Conservation (phyloP, 2,888 invertebrate genomes). For the Ernsta delagoae region DNA sequence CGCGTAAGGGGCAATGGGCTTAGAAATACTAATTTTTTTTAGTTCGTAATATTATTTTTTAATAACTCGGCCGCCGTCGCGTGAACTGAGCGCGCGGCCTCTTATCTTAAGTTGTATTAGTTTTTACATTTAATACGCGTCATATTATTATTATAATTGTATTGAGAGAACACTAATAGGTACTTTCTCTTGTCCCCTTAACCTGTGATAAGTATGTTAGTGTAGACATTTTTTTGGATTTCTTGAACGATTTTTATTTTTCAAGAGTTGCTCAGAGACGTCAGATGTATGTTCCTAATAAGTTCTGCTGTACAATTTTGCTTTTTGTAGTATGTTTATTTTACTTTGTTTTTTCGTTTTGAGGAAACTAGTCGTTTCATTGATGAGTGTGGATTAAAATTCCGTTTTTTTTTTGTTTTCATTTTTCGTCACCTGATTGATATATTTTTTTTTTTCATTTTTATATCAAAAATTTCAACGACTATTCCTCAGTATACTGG, state of each 20-base stretch:
- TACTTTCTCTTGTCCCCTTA: constrained; percentile 84
- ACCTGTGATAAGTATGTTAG: constrained; percentile 85
- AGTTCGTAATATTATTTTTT: constrained; percentile 58
- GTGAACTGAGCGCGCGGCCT: constrained; percentile 45
- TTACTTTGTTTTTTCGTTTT: constrained; percentile 54
- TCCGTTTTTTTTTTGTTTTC: constrained; percentile 56
- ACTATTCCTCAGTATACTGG: constrained; percentile 54
- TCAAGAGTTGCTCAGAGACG: constrained; percentile 77
- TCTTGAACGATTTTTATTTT: constrained; percentile 64
- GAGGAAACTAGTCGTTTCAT: constrained; percentile 73
- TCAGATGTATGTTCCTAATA: constrained; percentile 78
- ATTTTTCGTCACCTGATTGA: constrained; percentile 55
- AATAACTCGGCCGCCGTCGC: constrained; percentile 46
- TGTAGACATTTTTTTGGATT: constrained; percentile 67
- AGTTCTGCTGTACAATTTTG: constrained; percentile 74
- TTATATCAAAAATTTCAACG: constrained; percentile 42
- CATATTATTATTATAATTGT: constrained; percentile 55
- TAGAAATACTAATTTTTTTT: constrained; percentile 62
- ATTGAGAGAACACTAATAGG: constrained; percentile 75
- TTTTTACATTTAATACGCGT: constrained; percentile 69
- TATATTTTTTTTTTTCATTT: no score
- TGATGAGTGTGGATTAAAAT: constrained; percentile 47
- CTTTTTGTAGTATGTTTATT: constrained; percentile 47
- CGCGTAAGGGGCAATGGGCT: constrained; percentile 68
- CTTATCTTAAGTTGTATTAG: constrained; percentile 78